These are phyloP conservation scores for Berghia stephanieae DNA, from an alignment of 1,140 invertebrate species.

Conservation along the genomic window DNA sequence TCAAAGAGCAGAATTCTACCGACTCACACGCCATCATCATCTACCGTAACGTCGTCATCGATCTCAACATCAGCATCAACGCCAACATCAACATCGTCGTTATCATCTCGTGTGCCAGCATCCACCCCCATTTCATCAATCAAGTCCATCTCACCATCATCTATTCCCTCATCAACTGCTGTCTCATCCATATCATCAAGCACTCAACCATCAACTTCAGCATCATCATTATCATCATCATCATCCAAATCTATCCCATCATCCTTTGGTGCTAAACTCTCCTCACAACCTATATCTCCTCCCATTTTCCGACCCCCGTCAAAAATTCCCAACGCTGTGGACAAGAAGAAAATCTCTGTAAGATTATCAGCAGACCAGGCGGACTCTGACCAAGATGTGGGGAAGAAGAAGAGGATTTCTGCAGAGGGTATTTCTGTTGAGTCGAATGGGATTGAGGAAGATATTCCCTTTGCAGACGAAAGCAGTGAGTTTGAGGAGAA, in stretches of 20 bases:
- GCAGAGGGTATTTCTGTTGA: slow-evolving; percentile 40
- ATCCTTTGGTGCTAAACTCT: neutral
- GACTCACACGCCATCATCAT: no score
- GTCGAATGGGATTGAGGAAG: slow-evolving; percentile 35
- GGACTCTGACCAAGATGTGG: slow-evolving; percentile 30
- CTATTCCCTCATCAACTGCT: neutral
- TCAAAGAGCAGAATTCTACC: no score
- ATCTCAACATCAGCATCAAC: no score
- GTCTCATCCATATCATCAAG: neutral
- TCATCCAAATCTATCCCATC: neutral
- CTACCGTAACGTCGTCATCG: no score
- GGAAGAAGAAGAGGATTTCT: slow-evolving; percentile 45
- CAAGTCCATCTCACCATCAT: neutral
- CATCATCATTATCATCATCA: neutral
- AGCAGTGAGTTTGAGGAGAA: slow-evolving; percentile 56
- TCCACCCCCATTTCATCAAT: neutral
- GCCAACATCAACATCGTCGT: neutral
- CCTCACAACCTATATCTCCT: neutral
- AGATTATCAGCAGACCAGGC: slow-evolving; percentile 36
- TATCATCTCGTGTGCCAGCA: neutral
- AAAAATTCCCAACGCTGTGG: slow-evolving; percentile 31
- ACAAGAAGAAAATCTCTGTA: slow-evolving; percentile 33
- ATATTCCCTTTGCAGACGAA: slow-evolving; percentile 63
- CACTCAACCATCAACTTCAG: neutral
- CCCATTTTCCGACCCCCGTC: slow-evolving; percentile 12